Evolutionary conservation across 2,113 vertebrate genomes (phyloP), one percentile per base, ranked within the genome.

Genomic region (Bettongia penicillata): DNA sequence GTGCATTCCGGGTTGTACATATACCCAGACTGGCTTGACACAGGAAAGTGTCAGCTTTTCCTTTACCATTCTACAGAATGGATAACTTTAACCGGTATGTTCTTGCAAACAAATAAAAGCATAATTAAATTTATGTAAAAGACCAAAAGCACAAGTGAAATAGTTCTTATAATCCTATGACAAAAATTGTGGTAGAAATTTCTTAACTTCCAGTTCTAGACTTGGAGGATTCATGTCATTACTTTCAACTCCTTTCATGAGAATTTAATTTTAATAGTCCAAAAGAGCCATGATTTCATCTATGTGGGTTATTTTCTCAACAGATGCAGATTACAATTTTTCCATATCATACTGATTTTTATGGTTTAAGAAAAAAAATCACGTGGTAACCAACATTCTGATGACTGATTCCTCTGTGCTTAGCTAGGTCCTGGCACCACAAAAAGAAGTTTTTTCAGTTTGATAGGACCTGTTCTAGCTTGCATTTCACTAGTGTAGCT

Each of bases 111-210:
- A 93, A 95, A 95, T 12, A 28, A 92, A 49, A 91, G 12, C 50
- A 77, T 89, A 53, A 92, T 92, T 95, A 96, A 98, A 57, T 91
- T 8, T 11, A 90, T 31, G 48, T 8, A 93, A 3, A 57, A 92
- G 94, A 4, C 26, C 7, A 52, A 95, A 97, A 52, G 9, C 43
- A 2, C 53, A 95, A 37, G 37, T 77, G 61, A 77, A 96, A 93
- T 53, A 93, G 61, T 91, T 52, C 96, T 49, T 94, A 84, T 28
- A 0, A 47, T 92, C 31, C 37, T 12, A 92, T 23, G 55, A 48
- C 25, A 28, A 48, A 90, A 95, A 95, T 10, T 61, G 24, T 90
- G 31, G 49, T 22, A 61, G 90, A 19, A 43, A 89, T 51, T 43
- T n/a, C 57, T 61, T 61, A 31, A 61, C 57, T 61, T 61, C 4